Percentiles rank a stretch among this genome's conserved stretches.
These are phyloP conservation scores for Cyphomyrus plagiostoma DNA, from an alignment of 2,113 vertebrate species.

Conservation along the genomic window DNA sequence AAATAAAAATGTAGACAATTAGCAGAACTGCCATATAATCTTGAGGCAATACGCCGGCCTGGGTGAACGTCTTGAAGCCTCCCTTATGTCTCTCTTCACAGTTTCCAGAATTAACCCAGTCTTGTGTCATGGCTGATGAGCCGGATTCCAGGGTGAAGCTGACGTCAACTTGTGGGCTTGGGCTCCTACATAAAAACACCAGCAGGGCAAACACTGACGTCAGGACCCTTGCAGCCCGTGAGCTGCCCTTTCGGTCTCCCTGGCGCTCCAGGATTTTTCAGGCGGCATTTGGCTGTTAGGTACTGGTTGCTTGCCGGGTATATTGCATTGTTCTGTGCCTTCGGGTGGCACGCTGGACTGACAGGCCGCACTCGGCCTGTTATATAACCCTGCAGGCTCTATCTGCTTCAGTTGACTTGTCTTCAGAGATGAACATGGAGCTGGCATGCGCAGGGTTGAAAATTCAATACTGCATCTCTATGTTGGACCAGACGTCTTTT, in stretches of 20 bases:
- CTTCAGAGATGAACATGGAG: neutral
- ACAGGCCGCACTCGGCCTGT: neutral
- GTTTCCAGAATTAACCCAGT: neutral
- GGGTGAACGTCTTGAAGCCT: neutral
- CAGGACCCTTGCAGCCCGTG: conserved; percentile 59
- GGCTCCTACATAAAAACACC: conserved; percentile 55
- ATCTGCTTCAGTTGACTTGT: neutral
- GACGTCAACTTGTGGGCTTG: conserved; percentile 54
- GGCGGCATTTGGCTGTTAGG: conserved; percentile 20
- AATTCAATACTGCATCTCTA: neutral
- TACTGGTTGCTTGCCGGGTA: conserved; percentile 18
- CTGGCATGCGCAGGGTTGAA: neutral
- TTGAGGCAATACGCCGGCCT: neutral
- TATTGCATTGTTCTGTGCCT: neutral
- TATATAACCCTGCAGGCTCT: neutral
- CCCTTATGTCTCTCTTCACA: neutral
- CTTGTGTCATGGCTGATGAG: neutral
- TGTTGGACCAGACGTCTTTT: neutral
- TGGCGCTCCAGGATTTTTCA: conserved; percentile 33
- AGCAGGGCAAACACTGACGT: conserved; percentile 40
- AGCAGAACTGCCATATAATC: neutral
- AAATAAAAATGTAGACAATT: neutral
- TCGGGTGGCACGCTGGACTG: neutral
- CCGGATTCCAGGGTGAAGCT: conserved; percentile 22
- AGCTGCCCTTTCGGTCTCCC: conserved; percentile 50